These are phyloP conservation scores for Balaeniceps rex DNA, from an alignment of 2,113 vertebrate genomes.

Conservation along the genomic window DNA sequence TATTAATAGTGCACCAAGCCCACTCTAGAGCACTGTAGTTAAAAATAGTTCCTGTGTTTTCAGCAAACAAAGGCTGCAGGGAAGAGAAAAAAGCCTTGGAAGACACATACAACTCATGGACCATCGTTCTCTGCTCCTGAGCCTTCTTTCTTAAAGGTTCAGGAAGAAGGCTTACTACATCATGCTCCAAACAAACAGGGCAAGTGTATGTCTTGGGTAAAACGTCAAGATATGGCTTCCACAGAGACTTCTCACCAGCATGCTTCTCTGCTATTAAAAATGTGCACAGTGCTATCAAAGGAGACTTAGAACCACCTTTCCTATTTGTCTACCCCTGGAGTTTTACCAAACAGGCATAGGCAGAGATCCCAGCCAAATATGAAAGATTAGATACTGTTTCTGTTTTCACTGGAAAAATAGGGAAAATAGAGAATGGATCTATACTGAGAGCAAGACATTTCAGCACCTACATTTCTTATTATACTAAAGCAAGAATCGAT, in stretches of 20 bases:
- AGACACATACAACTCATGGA: conserved; percentile 72
- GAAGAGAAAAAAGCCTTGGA: conserved; percentile 80
- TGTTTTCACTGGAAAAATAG: neutral
- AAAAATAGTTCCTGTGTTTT: conserved; percentile 72
- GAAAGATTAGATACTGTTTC: neutral
- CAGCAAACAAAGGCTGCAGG: conserved; percentile 83
- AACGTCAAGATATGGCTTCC: conserved; percentile 88
- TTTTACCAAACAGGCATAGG: neutral
- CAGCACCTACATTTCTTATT: neutral
- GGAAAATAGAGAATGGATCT: neutral
- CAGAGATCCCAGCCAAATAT: neutral
- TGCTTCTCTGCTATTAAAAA: conserved; percentile 89
- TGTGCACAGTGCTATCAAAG: conserved; percentile 77
- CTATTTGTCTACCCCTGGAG: neutral
- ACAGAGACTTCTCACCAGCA: conserved; percentile 73
- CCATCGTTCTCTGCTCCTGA: conserved; percentile 69
- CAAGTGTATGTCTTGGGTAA: conserved; percentile 85
- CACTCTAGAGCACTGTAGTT: conserved; percentile 82
- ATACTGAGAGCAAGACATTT: neutral
- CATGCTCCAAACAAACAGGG: conserved; percentile 74
- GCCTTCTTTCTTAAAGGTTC: conserved; percentile 66
- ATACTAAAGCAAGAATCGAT: neutral
- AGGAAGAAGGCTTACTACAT: conserved; percentile 76
- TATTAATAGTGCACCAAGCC: conserved; percentile 96
- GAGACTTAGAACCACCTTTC: neutral